These are phyloP conservation scores for Lasioglossum vierecki DNA, from an alignment of 2,888 invertebrate genomes.

Conservation along the genomic window DNA sequence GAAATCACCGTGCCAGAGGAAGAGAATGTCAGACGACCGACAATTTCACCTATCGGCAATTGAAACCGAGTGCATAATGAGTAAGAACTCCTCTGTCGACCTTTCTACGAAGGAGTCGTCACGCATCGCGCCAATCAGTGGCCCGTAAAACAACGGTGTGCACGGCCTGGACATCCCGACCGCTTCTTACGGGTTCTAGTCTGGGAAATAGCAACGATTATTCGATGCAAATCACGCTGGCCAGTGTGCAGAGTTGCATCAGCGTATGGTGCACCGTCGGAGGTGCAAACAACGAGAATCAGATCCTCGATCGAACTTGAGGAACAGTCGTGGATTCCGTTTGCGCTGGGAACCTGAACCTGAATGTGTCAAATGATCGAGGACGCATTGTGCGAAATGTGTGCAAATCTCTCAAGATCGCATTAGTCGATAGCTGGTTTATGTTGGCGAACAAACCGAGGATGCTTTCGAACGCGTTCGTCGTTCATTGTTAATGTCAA, in stretches of 20 bases:
- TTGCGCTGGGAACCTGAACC: neutral
- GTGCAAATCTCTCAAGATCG: neutral
- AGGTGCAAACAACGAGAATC: conserved; percentile 17
- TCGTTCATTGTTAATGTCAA: neutral
- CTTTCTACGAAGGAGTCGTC: conserved; percentile 51
- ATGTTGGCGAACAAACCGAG: neutral
- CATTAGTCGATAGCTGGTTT: neutral
- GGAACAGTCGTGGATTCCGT: neutral
- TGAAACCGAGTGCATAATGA: conserved; percentile 45
- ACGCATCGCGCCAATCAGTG: conserved; percentile 56
- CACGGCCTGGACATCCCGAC: conserved; percentile 48
- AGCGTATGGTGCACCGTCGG: conserved; percentile 9
- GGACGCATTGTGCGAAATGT: neutral
- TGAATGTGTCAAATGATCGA: neutral
- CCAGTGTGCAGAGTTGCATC: conserved; percentile 51
- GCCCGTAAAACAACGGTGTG: conserved; percentile 42
- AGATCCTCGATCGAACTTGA: neutral
- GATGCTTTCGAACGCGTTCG: neutral
- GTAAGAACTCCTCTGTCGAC: conserved; percentile 50
- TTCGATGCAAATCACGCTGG: conserved; percentile 71
- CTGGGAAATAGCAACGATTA: conserved; percentile 67
- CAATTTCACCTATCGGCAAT: conserved; percentile 48
- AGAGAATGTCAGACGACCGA: conserved; percentile 37
- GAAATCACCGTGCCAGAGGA: conserved; percentile 26
- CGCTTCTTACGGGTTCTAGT: conserved; percentile 38